Base-by-base conservation (phyloP, 1,140 invertebrate species). In the Diorhabda sublineata region DNA sequence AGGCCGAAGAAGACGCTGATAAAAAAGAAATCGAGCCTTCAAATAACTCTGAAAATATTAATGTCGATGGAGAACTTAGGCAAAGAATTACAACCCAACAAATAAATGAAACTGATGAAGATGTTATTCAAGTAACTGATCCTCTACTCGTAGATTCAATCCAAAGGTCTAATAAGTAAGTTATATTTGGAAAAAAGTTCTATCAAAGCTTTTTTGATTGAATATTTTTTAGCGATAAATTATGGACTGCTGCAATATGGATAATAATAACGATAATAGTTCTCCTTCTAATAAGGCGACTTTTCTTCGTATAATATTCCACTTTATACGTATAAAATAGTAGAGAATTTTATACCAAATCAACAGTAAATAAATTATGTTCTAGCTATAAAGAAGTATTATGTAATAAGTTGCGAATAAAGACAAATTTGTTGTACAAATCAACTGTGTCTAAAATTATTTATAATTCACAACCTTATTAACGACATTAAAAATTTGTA, bases 231-330 rank as follows among this genome's bases (percentile, higher is more conserved):
- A 80, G 79, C 64, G 78, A 80, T 72, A 75, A 72, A 71, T 70
- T 79, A 42, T 81, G 78, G 77, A 75, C 71, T 45, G 71, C 74
- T 58, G 70, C 76, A 8, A 77, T 79, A 45, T 78, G 76, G 73
- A 68, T 76, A n/a, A 73, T 81, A 26, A 61, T 81, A 65, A 67
- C 71, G 6, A 63, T 78, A 45, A 80, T 80, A 73, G 69, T 67
- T 26, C 61, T 79, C 8, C 61, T 80, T 2, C 59, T 80, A 11
- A 71, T 78, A 56, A 68, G 79, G 67, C 69, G 79, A 70, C 61
- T 78, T 45, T 79, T 80, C 63, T 78, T 80, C 45, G 41, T 69
- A 45, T 71, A 71, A 65, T 64, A 65, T 45, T 45, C 9, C 58
- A 52, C 4, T 52, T 7, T 59, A 59, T 26, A 4, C 9, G 11